phyloP scores from a whole-genome alignment of 2,113 vertebrate species.

The Sitta europaea region DNA sequence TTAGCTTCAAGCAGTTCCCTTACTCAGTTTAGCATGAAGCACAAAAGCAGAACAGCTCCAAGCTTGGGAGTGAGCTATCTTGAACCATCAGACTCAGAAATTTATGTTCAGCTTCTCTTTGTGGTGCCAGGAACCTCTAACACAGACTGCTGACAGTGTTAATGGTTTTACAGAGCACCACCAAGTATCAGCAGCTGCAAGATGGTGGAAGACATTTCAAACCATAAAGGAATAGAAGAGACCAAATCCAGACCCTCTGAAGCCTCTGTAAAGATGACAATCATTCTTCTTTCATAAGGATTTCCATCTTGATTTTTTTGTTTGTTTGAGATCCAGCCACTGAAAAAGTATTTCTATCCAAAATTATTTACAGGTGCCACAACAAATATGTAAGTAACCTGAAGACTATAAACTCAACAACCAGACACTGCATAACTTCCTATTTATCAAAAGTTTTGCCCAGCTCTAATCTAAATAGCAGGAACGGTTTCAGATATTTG shows the following conservation, averaged over 20 bases:
- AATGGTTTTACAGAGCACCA: background rate
- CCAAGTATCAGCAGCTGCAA: background rate
- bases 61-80: background rate
- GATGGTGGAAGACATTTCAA: background rate
- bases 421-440: background rate
- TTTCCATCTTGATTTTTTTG: background rate
- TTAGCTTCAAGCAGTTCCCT: background rate
- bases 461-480: background rate
- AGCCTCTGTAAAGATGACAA: background rate
- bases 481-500: background rate
- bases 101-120: background rate
- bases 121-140: background rate
- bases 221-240: background rate
- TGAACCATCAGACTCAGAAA: background rate
- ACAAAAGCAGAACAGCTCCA: background rate
- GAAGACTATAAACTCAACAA: background rate
- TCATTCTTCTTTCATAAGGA: background rate
- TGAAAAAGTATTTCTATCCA: background rate
- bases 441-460: background rate
- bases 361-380: background rate
- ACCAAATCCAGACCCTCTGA: background rate
- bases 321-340: background rate
- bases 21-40: background rate
- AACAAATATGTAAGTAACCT: background rate
- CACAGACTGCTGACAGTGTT: background rate